These are phyloP conservation scores for Volucella inanis DNA, from an alignment of 2,888 invertebrate species.

Conservation along the genomic window DNA sequence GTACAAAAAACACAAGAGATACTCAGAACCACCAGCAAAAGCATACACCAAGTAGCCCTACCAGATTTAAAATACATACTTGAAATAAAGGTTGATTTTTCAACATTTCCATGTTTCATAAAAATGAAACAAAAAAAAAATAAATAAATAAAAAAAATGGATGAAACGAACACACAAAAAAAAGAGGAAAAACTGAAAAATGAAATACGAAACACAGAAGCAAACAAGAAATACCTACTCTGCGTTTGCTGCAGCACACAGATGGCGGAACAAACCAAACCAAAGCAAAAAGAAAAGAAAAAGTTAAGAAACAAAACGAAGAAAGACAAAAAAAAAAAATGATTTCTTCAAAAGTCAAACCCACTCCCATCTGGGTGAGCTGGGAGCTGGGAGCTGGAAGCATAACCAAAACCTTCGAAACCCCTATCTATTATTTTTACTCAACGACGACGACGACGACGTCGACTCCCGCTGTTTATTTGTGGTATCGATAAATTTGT, in stretches of 20 bases:
- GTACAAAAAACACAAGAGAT: slow-evolving; percentile 26
- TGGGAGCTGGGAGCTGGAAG: slow-evolving; percentile 56
- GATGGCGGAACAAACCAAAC: slow-evolving; percentile 51
- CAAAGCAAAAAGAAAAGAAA: slow-evolving; percentile 39
- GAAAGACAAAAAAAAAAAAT: slow-evolving; percentile 40
- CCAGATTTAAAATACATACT: slow-evolving; percentile 67
- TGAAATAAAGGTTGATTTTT: slow-evolving; percentile 74
- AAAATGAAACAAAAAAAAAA: slow-evolving; percentile 25
- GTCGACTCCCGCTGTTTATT: slow-evolving; percentile 73
- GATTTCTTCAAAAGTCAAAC: slow-evolving; percentile 75
- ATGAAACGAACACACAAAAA: slow-evolving; percentile 25
- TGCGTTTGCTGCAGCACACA: slow-evolving; percentile 59
- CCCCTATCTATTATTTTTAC: slow-evolving; percentile 69
- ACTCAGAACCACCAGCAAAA: slow-evolving; percentile 45
- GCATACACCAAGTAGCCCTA: slow-evolving; percentile 55
- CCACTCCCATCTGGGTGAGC: slow-evolving; percentile 73
- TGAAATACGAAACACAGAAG: slow-evolving; percentile 26
- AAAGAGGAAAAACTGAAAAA: slow-evolving; percentile 3
- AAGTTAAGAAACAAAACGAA: slow-evolving; percentile 59
- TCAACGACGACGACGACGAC: slow-evolving; percentile 52
- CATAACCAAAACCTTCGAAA: slow-evolving; percentile 45
- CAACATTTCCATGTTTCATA: slow-evolving; percentile 71
- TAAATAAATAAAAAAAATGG: slow-evolving; percentile 10
- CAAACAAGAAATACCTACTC: slow-evolving; percentile 47
- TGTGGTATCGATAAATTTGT: slow-evolving; percentile 73